phyloP scores from a whole-genome alignment of 2,113 vertebrate genomes.

The Bos taurus region DNA sequence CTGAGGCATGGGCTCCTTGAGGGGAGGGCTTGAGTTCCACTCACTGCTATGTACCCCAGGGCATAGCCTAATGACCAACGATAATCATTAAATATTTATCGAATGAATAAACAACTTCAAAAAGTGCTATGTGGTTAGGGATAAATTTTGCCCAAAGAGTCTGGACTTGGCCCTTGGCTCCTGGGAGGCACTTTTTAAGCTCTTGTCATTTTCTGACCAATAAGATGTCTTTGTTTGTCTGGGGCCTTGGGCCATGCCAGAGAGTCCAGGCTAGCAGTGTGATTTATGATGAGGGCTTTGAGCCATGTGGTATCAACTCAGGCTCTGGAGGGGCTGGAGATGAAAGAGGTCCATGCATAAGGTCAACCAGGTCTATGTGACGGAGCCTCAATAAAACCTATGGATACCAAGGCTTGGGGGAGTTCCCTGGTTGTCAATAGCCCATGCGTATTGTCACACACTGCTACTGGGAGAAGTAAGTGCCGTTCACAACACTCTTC shows the following conservation, averaged over 20 bases:
- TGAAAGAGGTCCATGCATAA: not conserved
- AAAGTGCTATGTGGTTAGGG: not conserved
- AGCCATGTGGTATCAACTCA: not conserved
- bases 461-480: not conserved
- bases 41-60: not conserved
- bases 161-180: not conserved
- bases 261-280: not conserved
- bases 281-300: not conserved
- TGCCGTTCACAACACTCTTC: not conserved
- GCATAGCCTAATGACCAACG: not conserved
- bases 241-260: not conserved
- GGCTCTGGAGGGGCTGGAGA: not conserved
- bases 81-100: not conserved
- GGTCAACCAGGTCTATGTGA: not conserved
- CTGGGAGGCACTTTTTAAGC: not conserved
- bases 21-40: not conserved
- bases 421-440: not conserved
- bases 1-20: not conserved
- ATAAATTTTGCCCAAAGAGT: not conserved
- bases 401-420: not conserved
- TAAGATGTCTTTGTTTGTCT: not conserved
- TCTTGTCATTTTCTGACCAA: not conserved
- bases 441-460: not conserved
- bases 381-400: not conserved
- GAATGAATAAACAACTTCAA: not conserved